Percentiles rank a stretch among this genome's conserved stretches.
Conservation (phyloP, 2,113 vertebrate species). For the Nesoenas mayeri region DNA sequence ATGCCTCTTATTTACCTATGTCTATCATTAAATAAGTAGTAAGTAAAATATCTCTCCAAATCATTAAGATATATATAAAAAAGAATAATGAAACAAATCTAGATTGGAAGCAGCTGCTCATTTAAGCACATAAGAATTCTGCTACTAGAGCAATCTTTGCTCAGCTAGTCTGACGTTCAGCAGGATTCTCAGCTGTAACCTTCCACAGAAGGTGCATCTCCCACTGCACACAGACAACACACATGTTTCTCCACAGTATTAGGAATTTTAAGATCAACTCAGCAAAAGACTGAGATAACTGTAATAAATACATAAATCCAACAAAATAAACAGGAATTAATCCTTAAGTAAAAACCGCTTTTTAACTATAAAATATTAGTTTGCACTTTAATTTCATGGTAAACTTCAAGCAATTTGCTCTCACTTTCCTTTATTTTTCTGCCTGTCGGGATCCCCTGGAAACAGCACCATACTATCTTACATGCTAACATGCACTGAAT, state of each 20-base stretch:
- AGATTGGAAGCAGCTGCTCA: background rate
- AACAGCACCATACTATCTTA: background rate
- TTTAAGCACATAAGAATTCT: background rate
- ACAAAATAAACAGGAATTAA: background rate
- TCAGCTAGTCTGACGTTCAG: background rate
- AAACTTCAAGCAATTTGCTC: background rate
- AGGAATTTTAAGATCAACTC: background rate
- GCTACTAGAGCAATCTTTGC: background rate
- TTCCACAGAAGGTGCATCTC: background rate
- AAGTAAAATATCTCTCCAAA: background rate
- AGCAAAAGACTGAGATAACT: background rate
- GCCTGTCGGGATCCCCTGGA: background rate
- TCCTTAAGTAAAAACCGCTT: background rate
- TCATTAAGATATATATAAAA: background rate
- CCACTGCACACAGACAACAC: background rate
- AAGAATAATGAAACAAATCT: background rate
- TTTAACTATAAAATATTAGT: background rate
- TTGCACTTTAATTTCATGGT: background rate
- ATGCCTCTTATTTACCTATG: background rate
- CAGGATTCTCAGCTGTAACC: background rate
- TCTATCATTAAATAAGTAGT: background rate
- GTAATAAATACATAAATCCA: background rate
- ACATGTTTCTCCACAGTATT: background rate
- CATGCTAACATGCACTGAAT: background rate
- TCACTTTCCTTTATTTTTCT: background rate